Evolutionary conservation across 2,888 invertebrate species (phyloP).

Genomic region (Amphipyra berbera): DNA sequence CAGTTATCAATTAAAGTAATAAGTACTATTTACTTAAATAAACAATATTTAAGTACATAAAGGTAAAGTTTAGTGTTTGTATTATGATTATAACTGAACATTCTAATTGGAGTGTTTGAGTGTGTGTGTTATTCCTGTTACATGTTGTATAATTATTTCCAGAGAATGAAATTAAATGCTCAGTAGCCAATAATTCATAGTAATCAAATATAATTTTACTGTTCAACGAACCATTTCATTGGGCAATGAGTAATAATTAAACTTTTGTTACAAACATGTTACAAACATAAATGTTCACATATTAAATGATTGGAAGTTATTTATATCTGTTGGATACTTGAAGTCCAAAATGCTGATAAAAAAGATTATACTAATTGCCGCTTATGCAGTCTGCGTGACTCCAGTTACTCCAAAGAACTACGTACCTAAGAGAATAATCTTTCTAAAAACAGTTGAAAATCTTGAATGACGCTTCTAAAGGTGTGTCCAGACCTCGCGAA

Average conservation of each 20-base stretch:
- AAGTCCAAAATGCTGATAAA: slow-evolving; percentile 30
- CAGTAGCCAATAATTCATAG: slow-evolving; percentile 1
- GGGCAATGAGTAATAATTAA: slow-evolving; percentile 12
- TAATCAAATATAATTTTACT: slow-evolving; percentile 27
- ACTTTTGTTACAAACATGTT: neutral
- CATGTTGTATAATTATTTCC: slow-evolving; percentile 16
- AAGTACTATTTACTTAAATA: no score
- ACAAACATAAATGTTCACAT: neutral
- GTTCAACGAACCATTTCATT: slow-evolving; percentile 45
- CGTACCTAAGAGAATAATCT: slow-evolving; percentile 33
- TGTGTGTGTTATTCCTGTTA: no score
- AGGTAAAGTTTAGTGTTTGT: no score
- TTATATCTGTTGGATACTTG: neutral
- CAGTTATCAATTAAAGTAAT: no score
- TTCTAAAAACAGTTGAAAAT: no score
- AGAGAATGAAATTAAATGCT: slow-evolving; percentile 18
- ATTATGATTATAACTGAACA: no score
- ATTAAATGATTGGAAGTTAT: neutral
- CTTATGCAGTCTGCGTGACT: slow-evolving; percentile 6
- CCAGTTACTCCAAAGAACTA: slow-evolving; percentile 32
- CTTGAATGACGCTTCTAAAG: no score
- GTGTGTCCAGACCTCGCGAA: no score
- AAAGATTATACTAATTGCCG: slow-evolving; percentile 15
- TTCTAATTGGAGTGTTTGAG: no score
- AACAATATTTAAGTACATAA: no score